These are phyloP conservation scores for Drosophila ogumai DNA, from an alignment of 1,140 invertebrate species.

Conservation along the genomic window DNA sequence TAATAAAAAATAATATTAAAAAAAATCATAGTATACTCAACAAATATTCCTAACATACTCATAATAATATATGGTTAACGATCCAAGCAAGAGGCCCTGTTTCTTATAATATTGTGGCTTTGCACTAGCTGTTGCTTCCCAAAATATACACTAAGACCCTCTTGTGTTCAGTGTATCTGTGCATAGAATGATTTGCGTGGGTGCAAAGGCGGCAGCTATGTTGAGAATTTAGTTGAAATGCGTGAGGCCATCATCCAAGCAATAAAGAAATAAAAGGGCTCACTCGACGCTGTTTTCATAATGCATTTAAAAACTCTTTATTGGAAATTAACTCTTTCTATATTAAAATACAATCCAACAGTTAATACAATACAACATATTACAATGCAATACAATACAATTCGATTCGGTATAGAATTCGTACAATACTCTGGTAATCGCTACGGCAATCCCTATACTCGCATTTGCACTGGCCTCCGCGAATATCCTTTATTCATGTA, in stretches of 20 bases:
- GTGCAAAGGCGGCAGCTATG: conserved; percentile 5
- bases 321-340: conserved; percentile 78
- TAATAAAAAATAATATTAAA: too few species aligned
- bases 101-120: too few species aligned
- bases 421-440: conserved; percentile 21
- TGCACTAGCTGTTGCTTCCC: too few species aligned
- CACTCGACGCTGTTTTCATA: conserved; percentile 25
- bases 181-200: conserved; percentile 6
- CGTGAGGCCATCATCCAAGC: background rate
- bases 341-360: conserved; percentile 83
- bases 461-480: conserved; percentile 6
- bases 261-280: conserved; percentile 5
- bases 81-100: too few species aligned
- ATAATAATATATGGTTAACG: too few species aligned
- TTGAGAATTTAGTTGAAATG: conserved; percentile 1
- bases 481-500: conserved; percentile 1
- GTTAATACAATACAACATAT: conserved; percentile 82
- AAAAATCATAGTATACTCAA: background rate
- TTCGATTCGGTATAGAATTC: conserved; percentile 48
- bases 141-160: background rate
- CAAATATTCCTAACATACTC: too few species aligned
- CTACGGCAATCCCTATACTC: conserved; percentile 8
- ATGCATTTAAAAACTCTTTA: conserved; percentile 78
- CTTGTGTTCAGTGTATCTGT: conserved; percentile 2
- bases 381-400: conserved; percentile 74